phyloP scores from a whole-genome alignment of 2,888 invertebrate genomes.

The Rotaria socialis region DNA sequence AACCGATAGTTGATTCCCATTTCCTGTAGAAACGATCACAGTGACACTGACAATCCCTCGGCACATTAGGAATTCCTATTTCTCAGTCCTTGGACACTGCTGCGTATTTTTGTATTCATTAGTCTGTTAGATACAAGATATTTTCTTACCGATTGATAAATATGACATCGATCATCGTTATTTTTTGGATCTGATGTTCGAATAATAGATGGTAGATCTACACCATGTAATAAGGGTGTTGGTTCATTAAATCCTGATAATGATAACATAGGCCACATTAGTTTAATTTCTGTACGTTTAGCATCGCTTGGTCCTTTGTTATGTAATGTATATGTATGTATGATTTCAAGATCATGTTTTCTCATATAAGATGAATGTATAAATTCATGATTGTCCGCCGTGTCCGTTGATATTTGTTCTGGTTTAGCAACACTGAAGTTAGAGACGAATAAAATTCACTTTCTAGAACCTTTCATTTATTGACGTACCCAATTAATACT shows the following conservation, averaged over 20 bases:
- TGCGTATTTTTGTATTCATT: too few relatives aligned
- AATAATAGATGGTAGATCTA: not conserved
- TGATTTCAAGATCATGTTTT: not conserved
- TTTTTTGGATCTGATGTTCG: not conserved
- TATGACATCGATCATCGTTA: not conserved
- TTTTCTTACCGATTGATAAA: not conserved
- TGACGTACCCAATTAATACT: not conserved
- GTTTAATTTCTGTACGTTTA: not conserved
- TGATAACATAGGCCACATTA: constrained; percentile 7
- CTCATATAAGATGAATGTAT: not conserved
- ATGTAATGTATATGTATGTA: constrained; percentile 6
- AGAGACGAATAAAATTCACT: too few relatives aligned
- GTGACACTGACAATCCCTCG: too few relatives aligned
- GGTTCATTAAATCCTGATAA: not conserved
- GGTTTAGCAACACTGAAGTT: constrained; percentile 26
- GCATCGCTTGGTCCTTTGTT: constrained; percentile 20
- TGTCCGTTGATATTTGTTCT: not conserved
- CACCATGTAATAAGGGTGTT: not conserved
- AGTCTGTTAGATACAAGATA: not conserved
- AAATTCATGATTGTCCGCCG: not conserved
- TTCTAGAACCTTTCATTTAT: too few relatives aligned
- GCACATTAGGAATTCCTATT: too few relatives aligned
- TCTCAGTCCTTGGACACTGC: too few relatives aligned
- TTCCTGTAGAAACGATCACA: too few relatives aligned
- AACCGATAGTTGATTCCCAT: too few relatives aligned